These are phyloP conservation scores for Amiota communis DNA, from an alignment of 2,888 invertebrate species.

Conservation along the genomic window DNA sequence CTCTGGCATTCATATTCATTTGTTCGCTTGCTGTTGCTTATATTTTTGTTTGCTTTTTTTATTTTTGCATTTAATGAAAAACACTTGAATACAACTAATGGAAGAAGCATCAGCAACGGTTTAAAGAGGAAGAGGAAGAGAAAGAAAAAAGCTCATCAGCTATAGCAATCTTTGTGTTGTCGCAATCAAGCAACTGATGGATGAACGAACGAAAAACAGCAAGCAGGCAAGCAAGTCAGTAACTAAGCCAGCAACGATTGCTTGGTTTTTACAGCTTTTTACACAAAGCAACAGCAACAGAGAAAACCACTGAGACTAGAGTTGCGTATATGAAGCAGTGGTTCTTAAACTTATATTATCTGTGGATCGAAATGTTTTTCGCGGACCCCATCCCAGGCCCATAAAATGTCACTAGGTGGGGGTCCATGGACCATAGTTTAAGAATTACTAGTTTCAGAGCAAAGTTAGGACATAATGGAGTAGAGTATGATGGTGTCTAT, in stretches of 20 bases:
- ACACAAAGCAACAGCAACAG: not conserved
- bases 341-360: not conserved
- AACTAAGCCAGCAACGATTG: not conserved
- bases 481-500: no score
- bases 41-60: not conserved
- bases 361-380: no score
- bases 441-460: no score
- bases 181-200: not conserved
- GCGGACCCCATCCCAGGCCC: no score
- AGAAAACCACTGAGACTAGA: not conserved
- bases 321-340: not conserved
- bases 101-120: not conserved
- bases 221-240: conserved; percentile 5
- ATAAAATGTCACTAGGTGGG: no score
- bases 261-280: not conserved
- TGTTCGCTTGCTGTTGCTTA: not conserved
- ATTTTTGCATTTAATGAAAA: conserved; percentile 13
- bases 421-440: no score
- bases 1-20: not conserved
- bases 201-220: not conserved
- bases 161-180: not conserved
- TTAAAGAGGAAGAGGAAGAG: not conserved
- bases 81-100: not conserved
- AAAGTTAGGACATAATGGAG: no score
- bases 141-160: not conserved